phyloP scores from a whole-genome alignment of 64 coral and sea anemone species.

The Cladopsammia gracilis region DNA sequence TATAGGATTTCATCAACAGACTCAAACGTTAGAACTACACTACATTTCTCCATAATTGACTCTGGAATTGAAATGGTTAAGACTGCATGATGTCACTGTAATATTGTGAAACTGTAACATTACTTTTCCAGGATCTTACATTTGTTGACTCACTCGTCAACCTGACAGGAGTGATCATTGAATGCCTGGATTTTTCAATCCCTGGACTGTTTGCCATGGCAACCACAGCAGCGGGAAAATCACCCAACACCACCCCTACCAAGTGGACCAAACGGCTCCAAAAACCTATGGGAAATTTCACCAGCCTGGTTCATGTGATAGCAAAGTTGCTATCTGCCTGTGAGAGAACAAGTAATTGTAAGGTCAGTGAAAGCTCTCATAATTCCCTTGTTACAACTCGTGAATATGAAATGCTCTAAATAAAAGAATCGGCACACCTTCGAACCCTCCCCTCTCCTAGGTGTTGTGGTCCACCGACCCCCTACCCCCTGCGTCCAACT shows the following conservation, averaged over 20 bases:
- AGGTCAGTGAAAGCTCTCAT: slow-evolving; percentile 48
- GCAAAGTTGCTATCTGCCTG: slow-evolving; percentile 71
- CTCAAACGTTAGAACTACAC: no score
- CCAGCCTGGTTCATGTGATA: slow-evolving; percentile 71
- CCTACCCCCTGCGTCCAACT: no score
- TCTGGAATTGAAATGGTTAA: no score
- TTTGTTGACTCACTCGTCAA: slow-evolving; percentile 72
- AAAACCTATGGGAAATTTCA: slow-evolving; percentile 83
- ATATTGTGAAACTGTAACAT: not conserved
- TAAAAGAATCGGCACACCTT: no score
- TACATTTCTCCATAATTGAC: no score
- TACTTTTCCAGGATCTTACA: slow-evolving; percentile 70
- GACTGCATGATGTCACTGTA: no score
- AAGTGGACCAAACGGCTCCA: slow-evolving; percentile 63
- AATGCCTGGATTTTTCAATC: slow-evolving; percentile 88
- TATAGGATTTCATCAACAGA: no score
- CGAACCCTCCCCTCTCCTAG: no score
- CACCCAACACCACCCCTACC: slow-evolving; percentile 65
- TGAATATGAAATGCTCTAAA: no score
- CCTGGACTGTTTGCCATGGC: slow-evolving; percentile 46
- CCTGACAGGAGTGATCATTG: slow-evolving; percentile 60
- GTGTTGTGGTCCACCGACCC: no score
- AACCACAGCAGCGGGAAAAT: slow-evolving; percentile 63
- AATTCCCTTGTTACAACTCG: no score
- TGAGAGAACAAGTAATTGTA: slow-evolving; percentile 47